Base-by-base conservation (phyloP, 64 coral and sea anemone genomes). In the Pocillopora verrucosa region DNA sequence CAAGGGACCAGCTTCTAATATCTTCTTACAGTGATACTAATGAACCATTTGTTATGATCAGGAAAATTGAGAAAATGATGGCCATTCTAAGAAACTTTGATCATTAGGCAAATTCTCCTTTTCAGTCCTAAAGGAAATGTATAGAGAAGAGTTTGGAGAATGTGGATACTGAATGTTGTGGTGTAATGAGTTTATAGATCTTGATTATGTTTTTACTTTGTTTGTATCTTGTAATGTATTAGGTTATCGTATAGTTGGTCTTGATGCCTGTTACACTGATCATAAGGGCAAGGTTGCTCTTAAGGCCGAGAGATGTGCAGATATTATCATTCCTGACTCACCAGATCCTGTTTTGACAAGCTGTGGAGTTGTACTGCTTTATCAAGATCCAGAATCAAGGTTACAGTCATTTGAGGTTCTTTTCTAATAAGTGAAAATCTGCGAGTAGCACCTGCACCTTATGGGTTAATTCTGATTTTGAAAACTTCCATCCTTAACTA, bases 271-370 rank as follows among this genome's bases (percentile, higher is more conserved):
- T 58, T 95, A 89, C 63, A 56, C 88, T 51, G 63, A 93, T 78
- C 83, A 87, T 26, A 84, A 93, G 74, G 97, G 97, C 24, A 92
- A 95, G 36, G 87, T 99, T 65, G 85, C 90, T 25, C 74, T 99
- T 67, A 57, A 91, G 79, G 91, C 93, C 36, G 60, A 89, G 75
- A 89, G 88, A 58, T 95, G 93, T 89, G 82, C 79, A 13, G 88
- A 99, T 67, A 56, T 99, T 34, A 25, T 64, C 17, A 76, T 89
- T 13, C 97, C 97, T 36, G 91, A 88, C n/a, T 56, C 58, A 63
- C 97, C 97, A 64, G 90, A 99, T 64, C 91, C 84, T 25, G 97
- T 99, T 1, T 79, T 99, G 1, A 93, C 90, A 72, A 99, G 97
- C 88, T 99, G 97, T 91, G 97, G 97, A 61, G 97, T 95, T 61